phyloP scores from a whole-genome alignment of 2,888 invertebrate genomes.

The Protonemura montana region DNA sequence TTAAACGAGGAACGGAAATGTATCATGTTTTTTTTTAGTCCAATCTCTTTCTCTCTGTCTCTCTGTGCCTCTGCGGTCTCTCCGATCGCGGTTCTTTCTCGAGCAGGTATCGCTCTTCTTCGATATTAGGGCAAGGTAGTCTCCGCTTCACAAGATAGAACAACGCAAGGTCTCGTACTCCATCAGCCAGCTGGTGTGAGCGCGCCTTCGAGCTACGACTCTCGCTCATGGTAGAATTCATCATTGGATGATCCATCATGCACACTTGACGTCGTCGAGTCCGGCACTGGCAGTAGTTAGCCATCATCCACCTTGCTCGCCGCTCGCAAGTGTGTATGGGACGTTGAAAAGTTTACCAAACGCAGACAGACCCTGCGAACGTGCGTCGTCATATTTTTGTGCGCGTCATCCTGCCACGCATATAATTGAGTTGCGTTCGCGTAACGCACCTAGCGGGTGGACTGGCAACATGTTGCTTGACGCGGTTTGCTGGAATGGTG shows the following conservation, averaged over 20 bases:
- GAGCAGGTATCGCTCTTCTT: background rate
- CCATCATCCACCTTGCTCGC: background rate
- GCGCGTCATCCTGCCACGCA: background rate
- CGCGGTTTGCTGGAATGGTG: background rate
- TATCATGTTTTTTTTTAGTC: background rate
- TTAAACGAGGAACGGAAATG: slow-evolving; percentile 2
- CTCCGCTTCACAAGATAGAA: background rate
- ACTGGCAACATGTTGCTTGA: background rate
- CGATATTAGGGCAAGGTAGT: slow-evolving; percentile 12
- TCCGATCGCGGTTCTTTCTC: background rate
- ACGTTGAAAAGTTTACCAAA: too few species aligned
- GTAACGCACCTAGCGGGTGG: background rate
- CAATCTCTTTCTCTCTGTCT: too few species aligned
- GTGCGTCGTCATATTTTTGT: background rate
- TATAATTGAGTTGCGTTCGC: background rate
- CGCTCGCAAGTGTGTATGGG: too few species aligned
- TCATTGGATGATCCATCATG: background rate
- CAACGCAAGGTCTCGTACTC: background rate
- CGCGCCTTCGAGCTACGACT: background rate
- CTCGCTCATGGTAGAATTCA: background rate
- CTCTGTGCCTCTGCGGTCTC: background rate
- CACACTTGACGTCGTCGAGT: background rate
- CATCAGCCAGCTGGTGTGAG: background rate
- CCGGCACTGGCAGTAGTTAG: background rate
- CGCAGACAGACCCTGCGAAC: background rate